Evolutionary conservation across 2,797 vertebrate genomes (phyloP).

Genomic region (Pterois miles): DNA sequence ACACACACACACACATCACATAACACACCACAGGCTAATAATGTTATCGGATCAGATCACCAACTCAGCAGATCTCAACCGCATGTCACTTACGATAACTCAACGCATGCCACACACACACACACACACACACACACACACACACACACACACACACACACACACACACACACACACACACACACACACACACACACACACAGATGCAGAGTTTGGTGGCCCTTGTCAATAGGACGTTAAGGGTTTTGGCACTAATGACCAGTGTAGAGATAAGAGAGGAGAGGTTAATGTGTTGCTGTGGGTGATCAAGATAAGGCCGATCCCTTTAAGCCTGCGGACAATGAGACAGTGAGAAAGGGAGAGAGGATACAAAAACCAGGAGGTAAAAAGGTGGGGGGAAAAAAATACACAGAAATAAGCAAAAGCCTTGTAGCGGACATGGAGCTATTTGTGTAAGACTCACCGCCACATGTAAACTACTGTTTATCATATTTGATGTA

Average conservation of each 20-base stretch:
- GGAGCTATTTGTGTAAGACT: not conserved
- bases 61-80: conserved; percentile 79
- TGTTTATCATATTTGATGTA: conserved; percentile 33
- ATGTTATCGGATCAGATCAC: conserved; percentile 76
- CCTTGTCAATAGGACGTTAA: conserved; percentile 82
- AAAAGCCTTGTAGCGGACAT: conserved; percentile 3
- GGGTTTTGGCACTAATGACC: conserved; percentile 83
- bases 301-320: conserved; percentile 81
- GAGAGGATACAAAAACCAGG: conserved; percentile 11
- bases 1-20: conserved; percentile 24
- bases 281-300: conserved; percentile 84
- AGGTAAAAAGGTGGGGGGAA: not conserved
- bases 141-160: conserved; percentile 38
- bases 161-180: conserved; percentile 21
- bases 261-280: conserved; percentile 80
- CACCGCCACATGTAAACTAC: not conserved
- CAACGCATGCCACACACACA: conserved; percentile 20
- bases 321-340: conserved; percentile 75
- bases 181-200: conserved; percentile 43
- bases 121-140: conserved; percentile 31
- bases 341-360: conserved; percentile 68
- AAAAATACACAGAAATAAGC: conserved; percentile 21
- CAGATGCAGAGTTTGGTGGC: conserved; percentile 50
- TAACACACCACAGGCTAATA: conserved; percentile 60
- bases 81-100: conserved; percentile 75